These are phyloP conservation scores for Perizoma flavofasciatum DNA, from an alignment of 2,888 invertebrate species.

Conservation along the genomic window DNA sequence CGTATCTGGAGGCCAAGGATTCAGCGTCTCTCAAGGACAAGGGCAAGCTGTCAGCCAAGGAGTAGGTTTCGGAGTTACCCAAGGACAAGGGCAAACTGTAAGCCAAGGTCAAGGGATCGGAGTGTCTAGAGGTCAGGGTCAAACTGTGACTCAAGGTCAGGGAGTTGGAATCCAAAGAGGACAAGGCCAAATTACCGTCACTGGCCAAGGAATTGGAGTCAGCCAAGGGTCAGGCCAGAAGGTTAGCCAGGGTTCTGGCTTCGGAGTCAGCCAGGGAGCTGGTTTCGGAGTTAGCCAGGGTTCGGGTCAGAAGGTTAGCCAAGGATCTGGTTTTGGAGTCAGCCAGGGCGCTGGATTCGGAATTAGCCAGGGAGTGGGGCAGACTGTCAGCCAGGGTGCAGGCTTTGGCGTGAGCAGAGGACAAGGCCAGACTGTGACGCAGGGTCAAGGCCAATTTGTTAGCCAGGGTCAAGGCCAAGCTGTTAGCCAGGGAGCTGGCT, in stretches of 20 bases:
- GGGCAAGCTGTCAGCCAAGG: constrained; percentile 34
- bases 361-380: constrained; percentile 31
- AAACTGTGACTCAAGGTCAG: constrained; percentile 27
- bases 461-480: constrained; percentile 40
- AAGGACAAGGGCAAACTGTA: constrained; percentile 29
- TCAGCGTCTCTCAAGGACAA: constrained; percentile 18
- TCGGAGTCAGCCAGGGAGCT: constrained; percentile 24
- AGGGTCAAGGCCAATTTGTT: constrained; percentile 40
- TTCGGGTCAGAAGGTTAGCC: constrained; percentile 34
- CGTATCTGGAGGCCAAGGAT: constrained; percentile 37
- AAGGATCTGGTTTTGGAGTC: constrained; percentile 31
- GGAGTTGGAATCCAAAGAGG: constrained; percentile 31
- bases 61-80: constrained; percentile 26
- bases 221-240: constrained; percentile 38
- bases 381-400: constrained; percentile 32
- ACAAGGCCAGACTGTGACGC: constrained; percentile 34
- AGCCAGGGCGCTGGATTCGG: constrained; percentile 30
- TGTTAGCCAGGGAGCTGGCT: constrained; percentile 19
- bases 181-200: constrained; percentile 29
- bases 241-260: constrained; percentile 32
- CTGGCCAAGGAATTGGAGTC: constrained; percentile 31
- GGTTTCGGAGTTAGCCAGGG: constrained; percentile 26
- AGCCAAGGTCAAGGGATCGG: constrained; percentile 36
- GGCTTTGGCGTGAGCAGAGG: constrained; percentile 31
- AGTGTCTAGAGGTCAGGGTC: constrained; percentile 25